Base-by-base conservation (phyloP, 2,797 vertebrate species). In the Labroides dimidiatus region DNA sequence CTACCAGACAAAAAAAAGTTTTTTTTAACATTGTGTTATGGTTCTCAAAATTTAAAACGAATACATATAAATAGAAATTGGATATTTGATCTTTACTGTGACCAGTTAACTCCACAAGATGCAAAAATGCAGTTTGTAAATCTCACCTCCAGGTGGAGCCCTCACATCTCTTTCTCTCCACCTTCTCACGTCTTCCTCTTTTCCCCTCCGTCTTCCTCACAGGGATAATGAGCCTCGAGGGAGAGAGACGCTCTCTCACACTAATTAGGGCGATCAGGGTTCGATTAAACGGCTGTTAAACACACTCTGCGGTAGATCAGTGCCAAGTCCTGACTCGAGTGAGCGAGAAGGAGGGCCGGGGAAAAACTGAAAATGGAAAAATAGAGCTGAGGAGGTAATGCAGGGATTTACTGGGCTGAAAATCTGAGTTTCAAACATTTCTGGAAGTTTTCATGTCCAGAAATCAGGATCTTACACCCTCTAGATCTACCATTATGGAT, bases 241-340 rank as follows among this genome's bases (percentile, higher is more conserved):
- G 84, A 76, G 50, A 23, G 66, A 4, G 58, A 56, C 45, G 24
- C 33, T 54, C 61, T 50, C 51, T n/a, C 47, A 61, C 78, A 56
- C 77, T 88, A 85, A 89, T 87, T 86, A 85, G 80, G 69, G 67
- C 85, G 15, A 77, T 84, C 81, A 68, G 84, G 80, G 62, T 69
- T 61, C 69, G 33, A 86, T 86, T 87, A 88, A 85, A 76, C 64
- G 85, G 64, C 66, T 87, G 80, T 84, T 85, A 82, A 81, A 78
- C 75, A 48, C 55, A 48, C 62, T 10, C 60, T 45, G 73, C 6
- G 69, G 55, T 59, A 75, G 66, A 72, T 56, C 68, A 17, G 42
- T 13, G 56, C 66, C 75, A 49, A 52, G 77, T 51, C 64, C 50
- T 5, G 47, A 13, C 43, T 27, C n/a, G 1, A 6, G 56, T 33